Conservation (phyloP, 1,140 invertebrate genomes). For the Diachasmimorpha longicaudata region DNA sequence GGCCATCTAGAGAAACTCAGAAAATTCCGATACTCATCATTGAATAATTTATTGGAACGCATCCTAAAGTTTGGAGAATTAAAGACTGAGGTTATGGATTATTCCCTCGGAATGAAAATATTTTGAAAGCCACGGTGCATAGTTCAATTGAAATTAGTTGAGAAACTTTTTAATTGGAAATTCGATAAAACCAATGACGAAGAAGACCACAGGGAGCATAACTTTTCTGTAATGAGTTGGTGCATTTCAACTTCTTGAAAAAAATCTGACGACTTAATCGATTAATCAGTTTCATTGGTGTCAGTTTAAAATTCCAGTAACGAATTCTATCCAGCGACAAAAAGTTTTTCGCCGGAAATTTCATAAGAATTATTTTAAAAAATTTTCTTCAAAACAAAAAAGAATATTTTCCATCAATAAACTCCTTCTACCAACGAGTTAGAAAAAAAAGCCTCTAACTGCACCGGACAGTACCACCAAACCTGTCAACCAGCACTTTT, state of each 20-base stretch:
- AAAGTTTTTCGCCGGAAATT: too few species aligned
- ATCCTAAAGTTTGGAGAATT: neutral
- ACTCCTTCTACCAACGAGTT: too few species aligned
- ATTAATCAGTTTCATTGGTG: neutral
- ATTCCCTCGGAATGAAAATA: neutral
- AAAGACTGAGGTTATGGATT: neutral
- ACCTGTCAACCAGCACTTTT: too few species aligned
- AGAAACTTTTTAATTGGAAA: conserved; percentile 27
- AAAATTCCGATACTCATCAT: too few species aligned
- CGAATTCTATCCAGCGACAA: too few species aligned
- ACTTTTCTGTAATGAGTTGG: neutral
- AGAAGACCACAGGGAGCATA: neutral
- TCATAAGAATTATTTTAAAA: too few species aligned
- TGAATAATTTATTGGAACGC: too few species aligned
- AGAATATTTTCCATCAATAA: too few species aligned
- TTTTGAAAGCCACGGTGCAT: neutral
- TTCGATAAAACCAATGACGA: conserved; percentile 20
- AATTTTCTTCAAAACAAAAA: too few species aligned
- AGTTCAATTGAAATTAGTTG: conserved; percentile 28
- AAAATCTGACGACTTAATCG: neutral
- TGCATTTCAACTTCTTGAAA: neutral
- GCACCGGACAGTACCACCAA: too few species aligned
- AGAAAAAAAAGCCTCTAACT: too few species aligned
- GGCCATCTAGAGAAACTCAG: neutral
- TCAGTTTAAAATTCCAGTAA: neutral